A percentile compares a stretch with the other conserved stretches of the same genome.
Conservation (phyloP, 2,888 invertebrate genomes). For the Drosophila sordidula region DNA sequence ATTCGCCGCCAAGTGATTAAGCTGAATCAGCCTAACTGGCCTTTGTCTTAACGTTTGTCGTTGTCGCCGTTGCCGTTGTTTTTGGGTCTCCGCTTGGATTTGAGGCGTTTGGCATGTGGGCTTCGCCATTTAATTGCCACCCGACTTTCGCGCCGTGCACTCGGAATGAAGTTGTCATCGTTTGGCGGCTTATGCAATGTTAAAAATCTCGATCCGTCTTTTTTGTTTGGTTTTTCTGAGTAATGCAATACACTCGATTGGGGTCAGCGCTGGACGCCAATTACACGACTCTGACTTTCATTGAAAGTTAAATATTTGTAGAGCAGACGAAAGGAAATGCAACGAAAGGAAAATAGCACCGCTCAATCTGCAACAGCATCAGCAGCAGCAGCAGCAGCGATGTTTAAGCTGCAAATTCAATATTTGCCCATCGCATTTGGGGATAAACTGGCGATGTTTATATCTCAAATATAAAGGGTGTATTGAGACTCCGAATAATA, state of each 20-base stretch:
- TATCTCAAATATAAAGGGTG: neutral
- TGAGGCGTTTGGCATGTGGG: conserved; percentile 50
- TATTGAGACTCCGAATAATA: no score
- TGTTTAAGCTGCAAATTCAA: conserved; percentile 48
- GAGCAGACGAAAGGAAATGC: conserved; percentile 73
- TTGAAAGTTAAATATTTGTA: conserved; percentile 79
- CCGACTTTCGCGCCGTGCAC: conserved; percentile 52
- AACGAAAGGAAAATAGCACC: conserved; percentile 70
- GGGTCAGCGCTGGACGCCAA: conserved; percentile 65
- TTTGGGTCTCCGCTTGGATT: conserved; percentile 33
- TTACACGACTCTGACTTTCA: conserved; percentile 68
- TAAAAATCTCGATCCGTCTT: conserved; percentile 60
- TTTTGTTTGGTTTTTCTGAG: conserved; percentile 58
- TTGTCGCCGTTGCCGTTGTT: conserved; percentile 4
- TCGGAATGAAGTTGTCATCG: conserved; percentile 59
- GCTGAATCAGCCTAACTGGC: conserved; percentile 41
- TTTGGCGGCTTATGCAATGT: conserved; percentile 66
- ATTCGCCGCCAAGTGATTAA: conserved; percentile 40
- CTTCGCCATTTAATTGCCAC: conserved; percentile 44
- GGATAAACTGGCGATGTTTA: neutral
- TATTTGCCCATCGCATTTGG: conserved; percentile 59
- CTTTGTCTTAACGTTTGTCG: conserved; percentile 22
- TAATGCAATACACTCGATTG: conserved; percentile 52
- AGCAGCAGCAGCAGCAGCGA: conserved; percentile 11
- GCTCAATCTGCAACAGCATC: conserved; percentile 9